Base-by-base conservation (phyloP, 1,140 invertebrate genomes). In the Oryctes rhinoceros region DNA sequence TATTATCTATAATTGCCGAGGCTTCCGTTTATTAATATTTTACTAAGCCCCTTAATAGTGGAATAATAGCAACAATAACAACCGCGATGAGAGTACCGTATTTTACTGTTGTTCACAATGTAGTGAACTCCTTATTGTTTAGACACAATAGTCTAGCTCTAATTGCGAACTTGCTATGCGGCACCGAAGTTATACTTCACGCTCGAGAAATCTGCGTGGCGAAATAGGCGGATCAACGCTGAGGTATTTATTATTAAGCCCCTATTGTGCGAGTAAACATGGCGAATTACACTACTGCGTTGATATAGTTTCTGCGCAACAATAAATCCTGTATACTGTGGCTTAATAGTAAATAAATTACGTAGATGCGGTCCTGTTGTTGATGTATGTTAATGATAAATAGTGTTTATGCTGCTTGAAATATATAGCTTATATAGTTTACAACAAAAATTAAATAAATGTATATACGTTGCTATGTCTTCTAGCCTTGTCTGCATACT, bases 201-300 rank as follows among this genome's bases (percentile, higher is more conserved):
- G 15, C 53, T 18, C 15, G 53, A 59, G 53, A 59, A 59, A 59
- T 13, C 53, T 59, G 15, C 53, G n/a, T n/a, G 18, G 15, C 15
- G 53, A 59, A 59, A 59, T 59, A 59, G 18, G 53, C 53, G 53
- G 53, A 59, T 59, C 53, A 59, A 59, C 53, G 4, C 15, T 59
- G 53, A 59, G 53, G 53, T n/a, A 59, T 59, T 59, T 59, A 59
- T 59, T 59, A 59, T 59, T 59, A 59, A 59, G 53, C 53, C 18
- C 18, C 15, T n/a, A 59, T 59, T 59, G 18, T 59, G 18, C 53
- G 53, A 59, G n/a, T 59, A 13, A 59, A 59, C 53, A 59, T 15
- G n/a, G 15, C 5, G 53, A 59, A 59, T 59, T 59, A 59, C n/a
- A 59, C 3, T 39, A 39, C 18, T 15, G 53, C 53, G 53, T n/a